phyloP scores from a whole-genome alignment of 2,113 vertebrate genomes.

The Cyprinodon tularosa region DNA sequence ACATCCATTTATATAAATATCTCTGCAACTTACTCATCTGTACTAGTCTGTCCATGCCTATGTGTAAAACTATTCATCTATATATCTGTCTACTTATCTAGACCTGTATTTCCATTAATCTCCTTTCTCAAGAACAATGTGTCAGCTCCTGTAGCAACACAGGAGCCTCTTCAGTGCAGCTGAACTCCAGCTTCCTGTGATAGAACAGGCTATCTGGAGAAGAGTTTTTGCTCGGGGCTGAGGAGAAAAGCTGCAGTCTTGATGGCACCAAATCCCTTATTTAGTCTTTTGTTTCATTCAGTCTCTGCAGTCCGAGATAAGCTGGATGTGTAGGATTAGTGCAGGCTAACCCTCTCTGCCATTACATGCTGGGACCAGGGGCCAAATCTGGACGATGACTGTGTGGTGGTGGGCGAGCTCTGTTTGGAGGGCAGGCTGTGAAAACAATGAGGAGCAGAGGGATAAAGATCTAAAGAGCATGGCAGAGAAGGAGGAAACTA shows the following conservation, averaged over 20 bases:
- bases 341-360: slow-evolving; percentile 48
- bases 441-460: slow-evolving; percentile 13
- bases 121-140: too few relatives aligned
- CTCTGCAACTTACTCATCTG: too few relatives aligned
- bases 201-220: slow-evolving; percentile 28
- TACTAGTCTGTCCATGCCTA: too few relatives aligned
- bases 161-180: slow-evolving; percentile 2
- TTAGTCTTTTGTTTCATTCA: slow-evolving; percentile 54
- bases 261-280: slow-evolving; percentile 52
- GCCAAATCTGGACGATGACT: slow-evolving; percentile 51
- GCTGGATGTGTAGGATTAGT: slow-evolving; percentile 51
- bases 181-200: slow-evolving; percentile 8
- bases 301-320: slow-evolving; percentile 63
- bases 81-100: too few relatives aligned
- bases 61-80: too few relatives aligned
- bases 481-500: background rate
- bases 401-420: slow-evolving; percentile 18
- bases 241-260: slow-evolving; percentile 31
- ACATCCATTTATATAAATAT: too few relatives aligned
- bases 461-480: slow-evolving; percentile 32
- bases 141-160: slow-evolving; percentile 5
- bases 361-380: slow-evolving; percentile 27
- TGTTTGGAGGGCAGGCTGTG: slow-evolving; percentile 8
- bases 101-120: too few relatives aligned
- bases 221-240: slow-evolving; percentile 4